A percentile compares a stretch with the other conserved stretches of the same genome.
Evolutionary conservation across 1,140 invertebrate species (phyloP).

Genomic region (Lycorma delicatula): DNA sequence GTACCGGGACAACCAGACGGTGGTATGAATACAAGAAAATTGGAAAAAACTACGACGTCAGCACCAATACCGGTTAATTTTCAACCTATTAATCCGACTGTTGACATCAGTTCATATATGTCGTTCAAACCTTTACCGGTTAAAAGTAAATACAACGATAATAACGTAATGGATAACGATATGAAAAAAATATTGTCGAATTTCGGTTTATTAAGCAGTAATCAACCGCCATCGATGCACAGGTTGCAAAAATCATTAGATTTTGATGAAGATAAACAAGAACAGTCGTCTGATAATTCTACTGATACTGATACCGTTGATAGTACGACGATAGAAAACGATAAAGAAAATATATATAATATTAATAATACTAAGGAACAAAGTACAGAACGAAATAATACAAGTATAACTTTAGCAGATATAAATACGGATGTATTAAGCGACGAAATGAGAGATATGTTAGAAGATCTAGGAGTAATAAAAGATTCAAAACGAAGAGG

Average conservation of each 20-base stretch:
- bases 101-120: constrained; percentile 41
- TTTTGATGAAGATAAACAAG: not conserved
- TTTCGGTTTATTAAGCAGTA: constrained; percentile 49
- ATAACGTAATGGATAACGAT: constrained; percentile 35
- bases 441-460: constrained; percentile 41
- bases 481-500: constrained; percentile 13
- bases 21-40: constrained; percentile 16
- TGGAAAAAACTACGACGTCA: constrained; percentile 21
- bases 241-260: not conserved
- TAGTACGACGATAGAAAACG: not conserved
- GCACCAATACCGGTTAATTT: constrained; percentile 13
- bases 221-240: too few relatives aligned
- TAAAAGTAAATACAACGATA: constrained; percentile 31
- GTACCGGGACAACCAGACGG: constrained; percentile 20
- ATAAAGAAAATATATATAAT: too few relatives aligned
- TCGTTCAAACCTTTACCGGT: constrained; percentile 50
- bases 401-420: not conserved
- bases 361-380: too few relatives aligned
- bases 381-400: too few relatives aligned
- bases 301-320: constrained; percentile 2
- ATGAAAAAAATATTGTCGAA: constrained; percentile 47
- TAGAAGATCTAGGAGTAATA: constrained; percentile 41
- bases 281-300: not conserved
- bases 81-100: constrained; percentile 26
- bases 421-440: constrained; percentile 40